A percentile compares a stretch with the other conserved stretches of the same genome.
These are phyloP conservation scores for Indri indri DNA, from an alignment of 2,113 vertebrate species.

Conservation along the genomic window DNA sequence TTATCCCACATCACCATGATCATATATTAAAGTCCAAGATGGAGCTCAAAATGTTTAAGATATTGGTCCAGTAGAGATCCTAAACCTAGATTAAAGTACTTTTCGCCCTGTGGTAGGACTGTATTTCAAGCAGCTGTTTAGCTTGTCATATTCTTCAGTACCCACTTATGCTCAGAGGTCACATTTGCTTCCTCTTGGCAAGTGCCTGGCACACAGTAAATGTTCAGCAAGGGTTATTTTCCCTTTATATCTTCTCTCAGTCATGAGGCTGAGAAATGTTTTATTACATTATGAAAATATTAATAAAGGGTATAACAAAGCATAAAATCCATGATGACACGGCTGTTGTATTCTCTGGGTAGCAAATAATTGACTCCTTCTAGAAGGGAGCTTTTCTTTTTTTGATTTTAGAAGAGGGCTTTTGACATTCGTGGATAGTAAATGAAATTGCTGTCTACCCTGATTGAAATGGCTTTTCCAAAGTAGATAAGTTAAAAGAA, in stretches of 20 bases:
- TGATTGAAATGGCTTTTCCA: not conserved
- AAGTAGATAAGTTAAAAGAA: not conserved
- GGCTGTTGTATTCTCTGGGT: not conserved
- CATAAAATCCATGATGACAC: not conserved
- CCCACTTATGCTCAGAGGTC: not conserved
- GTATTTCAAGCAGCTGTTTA: not conserved
- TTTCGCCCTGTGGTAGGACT: not conserved
- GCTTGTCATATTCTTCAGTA: not conserved
- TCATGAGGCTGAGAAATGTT: not conserved
- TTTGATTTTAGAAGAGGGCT: not conserved
- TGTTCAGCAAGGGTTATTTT: not conserved
- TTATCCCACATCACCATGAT: not conserved
- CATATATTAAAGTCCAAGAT: not conserved
- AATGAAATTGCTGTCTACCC: not conserved
- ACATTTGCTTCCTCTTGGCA: not conserved
- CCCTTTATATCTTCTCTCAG: not conserved
- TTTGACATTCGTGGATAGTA: not conserved
- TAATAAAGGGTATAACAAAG: not conserved
- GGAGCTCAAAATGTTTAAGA: not conserved
- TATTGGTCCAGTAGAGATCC: not conserved
- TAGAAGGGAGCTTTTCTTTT: not conserved
- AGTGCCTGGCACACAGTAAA: not conserved
- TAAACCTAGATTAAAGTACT: not conserved
- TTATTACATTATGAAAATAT: not conserved
- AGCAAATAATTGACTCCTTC: not conserved